phyloP scores from a whole-genome alignment of 2,888 invertebrate species.

The Trilocha varians region DNA sequence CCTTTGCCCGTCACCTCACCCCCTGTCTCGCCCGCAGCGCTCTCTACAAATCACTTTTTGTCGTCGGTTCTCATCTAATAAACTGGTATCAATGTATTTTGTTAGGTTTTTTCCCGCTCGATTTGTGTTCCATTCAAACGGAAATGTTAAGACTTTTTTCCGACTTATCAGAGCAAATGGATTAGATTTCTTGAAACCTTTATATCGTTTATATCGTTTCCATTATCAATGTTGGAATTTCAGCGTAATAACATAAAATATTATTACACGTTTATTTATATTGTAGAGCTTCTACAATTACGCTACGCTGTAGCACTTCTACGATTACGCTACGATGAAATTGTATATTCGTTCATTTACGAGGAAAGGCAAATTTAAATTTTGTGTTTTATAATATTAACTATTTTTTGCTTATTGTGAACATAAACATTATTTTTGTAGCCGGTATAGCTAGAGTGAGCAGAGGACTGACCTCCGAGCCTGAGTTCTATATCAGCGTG shows the following conservation, averaged over 20 bases:
- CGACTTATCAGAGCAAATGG: background rate
- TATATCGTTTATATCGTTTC: too few relatives aligned
- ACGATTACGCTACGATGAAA: too few relatives aligned
- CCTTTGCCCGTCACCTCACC: conserved; percentile 1
- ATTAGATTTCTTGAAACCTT: background rate
- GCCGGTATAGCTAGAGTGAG: background rate
- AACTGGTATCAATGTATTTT: conserved; percentile 2
- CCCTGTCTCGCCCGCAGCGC: conserved; percentile 3
- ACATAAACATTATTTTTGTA: background rate
- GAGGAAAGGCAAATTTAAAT: too few relatives aligned
- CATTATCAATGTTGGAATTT: too few relatives aligned
- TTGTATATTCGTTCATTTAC: too few relatives aligned
- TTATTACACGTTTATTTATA: too few relatives aligned
- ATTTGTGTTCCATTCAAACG: conserved; percentile 1
- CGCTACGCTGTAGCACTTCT: too few relatives aligned
- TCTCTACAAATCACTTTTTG: conserved; percentile 12
- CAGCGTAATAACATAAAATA: too few relatives aligned
- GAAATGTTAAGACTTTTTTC: background rate
- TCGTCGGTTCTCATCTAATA: conserved; percentile 8
- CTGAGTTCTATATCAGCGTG: conserved; percentile 85
- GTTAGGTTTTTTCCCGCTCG: background rate
- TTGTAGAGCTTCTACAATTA: too few relatives aligned
- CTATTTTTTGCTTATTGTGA: too few relatives aligned
- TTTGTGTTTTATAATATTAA: too few relatives aligned
- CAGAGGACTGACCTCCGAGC: conserved; percentile 77